phyloP scores from a whole-genome alignment of 2,888 invertebrate species.

The Meteorus colon region DNA sequence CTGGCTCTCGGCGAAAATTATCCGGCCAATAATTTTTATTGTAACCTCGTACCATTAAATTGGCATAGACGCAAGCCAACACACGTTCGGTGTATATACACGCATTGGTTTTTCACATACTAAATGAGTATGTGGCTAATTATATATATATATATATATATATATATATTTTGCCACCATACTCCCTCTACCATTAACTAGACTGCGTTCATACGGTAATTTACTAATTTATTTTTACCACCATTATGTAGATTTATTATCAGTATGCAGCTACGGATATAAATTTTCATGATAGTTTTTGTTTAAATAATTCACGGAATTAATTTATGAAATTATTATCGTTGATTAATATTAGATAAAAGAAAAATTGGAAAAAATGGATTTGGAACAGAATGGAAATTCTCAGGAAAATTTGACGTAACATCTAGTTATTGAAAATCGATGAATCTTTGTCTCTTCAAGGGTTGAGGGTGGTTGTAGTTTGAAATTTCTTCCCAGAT shows the following conservation, averaged over 20 bases:
- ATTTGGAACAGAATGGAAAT: no score
- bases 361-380: no score
- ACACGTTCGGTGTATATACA: neutral
- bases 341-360: no score
- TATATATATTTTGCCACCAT: constrained; percentile 1
- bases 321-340: no score
- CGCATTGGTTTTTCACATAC: neutral
- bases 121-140: neutral
- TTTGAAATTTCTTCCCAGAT: no score
- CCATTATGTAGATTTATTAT: neutral
- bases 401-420: no score
- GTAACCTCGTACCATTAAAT: constrained; percentile 56
- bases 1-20: constrained; percentile 60
- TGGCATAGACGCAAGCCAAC: constrained; percentile 36
- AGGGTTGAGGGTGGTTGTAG: no score
- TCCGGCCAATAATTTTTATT: constrained; percentile 66
- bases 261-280: neutral
- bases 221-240: constrained; percentile 44
- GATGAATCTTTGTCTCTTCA: no score
- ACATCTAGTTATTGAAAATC: no score
- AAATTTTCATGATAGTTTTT: neutral
- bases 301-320: no score
- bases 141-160: neutral
- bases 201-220: constrained; percentile 46
- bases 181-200: constrained; percentile 48